Evolutionary conservation across 2,797 vertebrate species (phyloP).

Genomic region (Gymnothorax reevesii): DNA sequence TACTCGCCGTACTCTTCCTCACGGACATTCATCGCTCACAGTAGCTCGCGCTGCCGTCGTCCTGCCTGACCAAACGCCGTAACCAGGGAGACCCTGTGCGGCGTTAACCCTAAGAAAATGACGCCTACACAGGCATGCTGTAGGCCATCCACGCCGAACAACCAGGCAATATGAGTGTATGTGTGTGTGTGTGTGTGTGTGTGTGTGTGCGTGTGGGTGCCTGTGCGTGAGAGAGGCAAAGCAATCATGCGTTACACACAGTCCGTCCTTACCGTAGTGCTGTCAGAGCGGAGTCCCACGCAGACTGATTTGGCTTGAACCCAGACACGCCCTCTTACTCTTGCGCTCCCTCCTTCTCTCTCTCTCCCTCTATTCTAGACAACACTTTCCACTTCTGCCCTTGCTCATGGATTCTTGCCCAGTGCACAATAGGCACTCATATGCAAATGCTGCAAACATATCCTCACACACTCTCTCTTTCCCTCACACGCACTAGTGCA

Average conservation of each 20-base stretch:
- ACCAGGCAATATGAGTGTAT: background rate
- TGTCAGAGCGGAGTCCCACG: slow-evolving; percentile 52
- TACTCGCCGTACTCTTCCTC: no score
- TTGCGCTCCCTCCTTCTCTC: slow-evolving; percentile 28
- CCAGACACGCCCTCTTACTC: slow-evolving; percentile 50
- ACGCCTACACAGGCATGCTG: background rate
- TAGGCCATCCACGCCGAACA: background rate
- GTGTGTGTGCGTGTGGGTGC: background rate
- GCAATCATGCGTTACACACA: background rate
- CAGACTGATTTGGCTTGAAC: slow-evolving; percentile 43
- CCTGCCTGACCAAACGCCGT: background rate
- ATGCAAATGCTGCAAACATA: background rate
- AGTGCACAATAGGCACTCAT: slow-evolving; percentile 10
- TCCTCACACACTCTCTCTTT: background rate
- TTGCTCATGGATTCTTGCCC: slow-evolving; percentile 18
- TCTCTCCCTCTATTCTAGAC: slow-evolving; percentile 57
- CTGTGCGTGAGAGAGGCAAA: slow-evolving; percentile 20
- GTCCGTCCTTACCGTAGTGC: slow-evolving; percentile 63
- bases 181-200: no score
- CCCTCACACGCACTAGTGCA: slow-evolving; percentile 20
- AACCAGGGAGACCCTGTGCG: background rate
- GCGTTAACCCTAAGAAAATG: background rate
- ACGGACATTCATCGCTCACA: background rate
- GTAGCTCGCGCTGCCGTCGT: background rate
- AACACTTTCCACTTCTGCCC: slow-evolving; percentile 52